Evolutionary conservation across 2,113 vertebrate species (phyloP).

Genomic region (Rana temporaria): DNA sequence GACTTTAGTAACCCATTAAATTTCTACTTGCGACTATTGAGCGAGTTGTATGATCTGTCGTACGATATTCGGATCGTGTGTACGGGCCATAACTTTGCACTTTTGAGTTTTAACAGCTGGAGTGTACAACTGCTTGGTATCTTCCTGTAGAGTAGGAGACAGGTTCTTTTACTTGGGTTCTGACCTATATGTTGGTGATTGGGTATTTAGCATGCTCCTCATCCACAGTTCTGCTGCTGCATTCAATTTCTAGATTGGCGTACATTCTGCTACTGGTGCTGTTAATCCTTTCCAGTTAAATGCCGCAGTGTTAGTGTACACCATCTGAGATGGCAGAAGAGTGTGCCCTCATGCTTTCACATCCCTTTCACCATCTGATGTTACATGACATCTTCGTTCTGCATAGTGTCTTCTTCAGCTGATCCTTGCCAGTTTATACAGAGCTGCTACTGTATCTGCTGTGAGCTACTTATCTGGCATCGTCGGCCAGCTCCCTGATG

Average conservation of each 20-base stretch:
- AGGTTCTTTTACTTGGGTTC: too few species aligned
- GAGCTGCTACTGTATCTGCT: slow-evolving; percentile 11
- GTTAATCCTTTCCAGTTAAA: neutral
- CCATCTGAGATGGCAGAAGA: neutral
- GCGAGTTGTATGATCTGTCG: too few species aligned
- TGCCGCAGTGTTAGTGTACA: too few species aligned
- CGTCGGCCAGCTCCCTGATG: neutral
- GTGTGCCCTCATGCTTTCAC: neutral
- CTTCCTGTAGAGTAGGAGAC: too few species aligned
- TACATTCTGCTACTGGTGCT: neutral
- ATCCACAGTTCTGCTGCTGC: neutral
- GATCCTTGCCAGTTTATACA: slow-evolving; percentile 21
- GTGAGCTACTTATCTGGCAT: neutral
- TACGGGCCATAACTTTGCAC: too few species aligned
- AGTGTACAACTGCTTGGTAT: too few species aligned
- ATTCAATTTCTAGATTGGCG: neutral
- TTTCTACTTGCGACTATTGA: too few species aligned
- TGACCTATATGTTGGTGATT: neutral
- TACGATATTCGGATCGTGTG: too few species aligned
- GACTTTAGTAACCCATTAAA: too few species aligned
- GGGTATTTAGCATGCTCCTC: neutral
- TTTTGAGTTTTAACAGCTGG: too few species aligned
- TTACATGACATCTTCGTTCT: neutral
- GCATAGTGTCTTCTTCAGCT: neutral
- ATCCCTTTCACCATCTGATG: neutral